Percentiles rank a stretch among this genome's conserved stretches.
Evolutionary conservation across 2,797 vertebrate genomes (phyloP).

Genomic region (Helicolenus hilgendorfi): DNA sequence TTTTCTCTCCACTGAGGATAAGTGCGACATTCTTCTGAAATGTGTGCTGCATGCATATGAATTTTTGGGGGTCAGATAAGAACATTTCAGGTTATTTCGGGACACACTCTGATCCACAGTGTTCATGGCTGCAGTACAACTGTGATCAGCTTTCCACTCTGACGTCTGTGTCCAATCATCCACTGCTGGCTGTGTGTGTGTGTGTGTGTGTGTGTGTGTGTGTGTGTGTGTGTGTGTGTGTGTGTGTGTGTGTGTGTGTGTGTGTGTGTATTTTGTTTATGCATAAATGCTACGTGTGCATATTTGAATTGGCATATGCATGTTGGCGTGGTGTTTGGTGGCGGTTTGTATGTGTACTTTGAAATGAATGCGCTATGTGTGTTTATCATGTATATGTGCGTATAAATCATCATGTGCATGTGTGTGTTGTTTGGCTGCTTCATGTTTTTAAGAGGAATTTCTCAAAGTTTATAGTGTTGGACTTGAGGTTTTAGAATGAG

Average conservation of each 20-base stretch:
- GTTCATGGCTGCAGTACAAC: constrained; percentile 72
- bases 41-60: constrained; percentile 15
- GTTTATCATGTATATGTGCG: not conserved
- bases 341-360: constrained; percentile 13
- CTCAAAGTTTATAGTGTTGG: constrained; percentile 5
- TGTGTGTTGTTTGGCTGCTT: constrained; percentile 19
- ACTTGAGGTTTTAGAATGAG: not conserved
- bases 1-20: not conserved
- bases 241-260: not conserved
- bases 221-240: not conserved
- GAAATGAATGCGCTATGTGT: not conserved
- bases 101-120: constrained; percentile 67
- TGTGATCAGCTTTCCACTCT: constrained; percentile 79
- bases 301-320: constrained; percentile 35
- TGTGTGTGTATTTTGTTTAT: not conserved
- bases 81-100: constrained; percentile 80
- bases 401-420: not conserved
- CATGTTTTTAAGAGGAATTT: constrained; percentile 13
- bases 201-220: constrained; percentile 1
- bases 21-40: constrained; percentile 15
- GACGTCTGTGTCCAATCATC: constrained; percentile 79
- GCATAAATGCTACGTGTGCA: constrained; percentile 40
- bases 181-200: constrained; percentile 50
- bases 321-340: constrained; percentile 1
- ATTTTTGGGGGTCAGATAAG: constrained; percentile 59